Evolutionary conservation across 2,797 vertebrate genomes (phyloP).

Genomic region (Euphonia xanthogaster): DNA sequence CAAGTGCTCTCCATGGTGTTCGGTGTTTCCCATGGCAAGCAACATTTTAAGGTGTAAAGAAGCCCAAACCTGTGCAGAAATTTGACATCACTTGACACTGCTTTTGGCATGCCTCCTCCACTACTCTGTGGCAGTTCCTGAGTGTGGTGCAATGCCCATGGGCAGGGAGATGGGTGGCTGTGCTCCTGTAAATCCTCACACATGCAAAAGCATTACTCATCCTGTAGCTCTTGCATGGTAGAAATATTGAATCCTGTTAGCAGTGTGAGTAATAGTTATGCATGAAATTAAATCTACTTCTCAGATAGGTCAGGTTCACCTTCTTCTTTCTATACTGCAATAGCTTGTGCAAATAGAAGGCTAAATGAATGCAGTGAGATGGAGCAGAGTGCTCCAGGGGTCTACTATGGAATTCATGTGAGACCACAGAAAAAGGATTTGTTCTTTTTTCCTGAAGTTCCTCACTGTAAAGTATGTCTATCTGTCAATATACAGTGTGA

Average conservation of each 20-base stretch:
- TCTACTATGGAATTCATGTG: neutral
- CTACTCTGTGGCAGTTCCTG: neutral
- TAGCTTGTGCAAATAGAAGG: neutral
- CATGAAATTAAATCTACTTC: slow-evolving; percentile 14
- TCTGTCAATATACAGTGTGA: neutral
- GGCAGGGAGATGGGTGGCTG: neutral
- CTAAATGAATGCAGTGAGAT: neutral
- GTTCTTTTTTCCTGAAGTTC: neutral
- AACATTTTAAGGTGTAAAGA: neutral
- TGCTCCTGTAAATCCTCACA: neutral
- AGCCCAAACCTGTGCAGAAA: neutral
- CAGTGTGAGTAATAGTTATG: neutral
- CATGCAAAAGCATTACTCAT: neutral
- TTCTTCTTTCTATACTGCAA: neutral
- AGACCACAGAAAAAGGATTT: neutral
- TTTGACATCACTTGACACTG: neutral
- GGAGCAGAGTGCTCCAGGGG: neutral
- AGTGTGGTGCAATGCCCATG: neutral
- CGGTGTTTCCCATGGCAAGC: neutral
- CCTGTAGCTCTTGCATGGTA: neutral
- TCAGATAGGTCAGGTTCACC: neutral
- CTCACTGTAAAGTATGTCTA: neutral
- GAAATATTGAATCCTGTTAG: slow-evolving; percentile 17
- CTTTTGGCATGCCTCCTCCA: neutral
- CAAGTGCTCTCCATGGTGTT: neutral